A percentile compares a stretch with the other conserved stretches of the same genome.
phyloP scores from a whole-genome alignment of 2,888 invertebrate species.

The Andrena marginata region DNA sequence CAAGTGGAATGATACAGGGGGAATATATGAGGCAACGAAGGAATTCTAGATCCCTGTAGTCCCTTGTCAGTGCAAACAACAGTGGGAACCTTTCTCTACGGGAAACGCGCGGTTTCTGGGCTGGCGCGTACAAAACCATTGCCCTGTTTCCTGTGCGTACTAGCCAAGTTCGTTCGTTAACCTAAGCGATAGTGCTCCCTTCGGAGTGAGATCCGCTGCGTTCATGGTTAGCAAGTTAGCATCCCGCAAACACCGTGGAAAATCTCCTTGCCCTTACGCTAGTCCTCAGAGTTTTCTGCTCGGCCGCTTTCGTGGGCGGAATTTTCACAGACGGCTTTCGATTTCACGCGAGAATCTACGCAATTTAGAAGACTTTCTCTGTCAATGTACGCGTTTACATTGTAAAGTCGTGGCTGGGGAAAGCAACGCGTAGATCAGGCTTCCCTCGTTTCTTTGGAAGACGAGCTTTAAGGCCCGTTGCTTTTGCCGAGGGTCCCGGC shows the following conservation, averaged over 20 bases:
- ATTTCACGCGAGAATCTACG: slow-evolving; percentile 33
- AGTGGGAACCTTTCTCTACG: slow-evolving; percentile 37
- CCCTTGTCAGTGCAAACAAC: slow-evolving; percentile 27
- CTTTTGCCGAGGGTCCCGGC: not conserved
- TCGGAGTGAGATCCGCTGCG: slow-evolving; percentile 4
- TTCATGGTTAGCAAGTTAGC: not conserved
- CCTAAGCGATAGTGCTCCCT: slow-evolving; percentile 38
- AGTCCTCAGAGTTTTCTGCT: slow-evolving; percentile 37
- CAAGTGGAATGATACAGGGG: not conserved
- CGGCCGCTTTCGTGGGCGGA: not conserved
- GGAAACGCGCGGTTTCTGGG: slow-evolving; percentile 51
- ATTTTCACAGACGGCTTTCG: slow-evolving; percentile 14
- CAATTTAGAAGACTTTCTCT: not conserved
- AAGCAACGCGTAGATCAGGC: too few relatives aligned
- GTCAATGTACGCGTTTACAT: not conserved
- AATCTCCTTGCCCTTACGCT: not conserved
- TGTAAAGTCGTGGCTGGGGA: not conserved
- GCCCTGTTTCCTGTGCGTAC: slow-evolving; percentile 28
- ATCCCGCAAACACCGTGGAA: not conserved
- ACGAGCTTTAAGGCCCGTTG: too few relatives aligned
- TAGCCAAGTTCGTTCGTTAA: slow-evolving; percentile 35
- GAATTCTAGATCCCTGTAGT: not conserved
- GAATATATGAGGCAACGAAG: not conserved
- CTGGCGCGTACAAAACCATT: slow-evolving; percentile 22
- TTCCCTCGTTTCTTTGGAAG: too few relatives aligned